Conservation (phyloP, 2,797 vertebrate genomes). For the Hylomyscus alleni region DNA sequence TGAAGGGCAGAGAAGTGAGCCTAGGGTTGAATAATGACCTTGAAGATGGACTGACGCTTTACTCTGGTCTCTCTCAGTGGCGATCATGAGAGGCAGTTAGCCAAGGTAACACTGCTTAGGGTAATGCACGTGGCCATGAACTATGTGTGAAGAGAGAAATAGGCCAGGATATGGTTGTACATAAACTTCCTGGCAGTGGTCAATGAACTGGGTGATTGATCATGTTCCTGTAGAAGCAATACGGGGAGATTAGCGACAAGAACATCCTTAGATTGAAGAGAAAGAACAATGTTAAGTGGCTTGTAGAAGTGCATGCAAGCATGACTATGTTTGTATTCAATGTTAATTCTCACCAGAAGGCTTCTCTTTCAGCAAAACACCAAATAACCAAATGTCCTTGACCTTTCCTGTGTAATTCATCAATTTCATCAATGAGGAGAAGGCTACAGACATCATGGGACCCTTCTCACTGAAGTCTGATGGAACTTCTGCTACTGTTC, state of each 20-base stretch:
- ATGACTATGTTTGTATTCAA: not conserved
- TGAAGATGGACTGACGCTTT: not conserved
- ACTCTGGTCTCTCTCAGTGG: not conserved
- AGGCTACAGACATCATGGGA: not conserved
- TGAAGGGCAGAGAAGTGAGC: not conserved
- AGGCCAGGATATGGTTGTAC: not conserved
- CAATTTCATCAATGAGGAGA: not conserved
- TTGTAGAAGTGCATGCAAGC: not conserved
- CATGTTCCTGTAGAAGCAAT: not conserved
- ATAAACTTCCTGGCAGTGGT: not conserved
- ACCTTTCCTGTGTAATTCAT: not conserved
- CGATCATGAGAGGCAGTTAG: not conserved
- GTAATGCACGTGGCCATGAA: not conserved
- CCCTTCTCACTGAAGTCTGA: not conserved
- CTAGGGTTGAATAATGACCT: not conserved
- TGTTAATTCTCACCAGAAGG: not conserved
- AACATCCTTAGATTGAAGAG: not conserved
- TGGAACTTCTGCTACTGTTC: not conserved
- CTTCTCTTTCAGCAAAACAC: not conserved
- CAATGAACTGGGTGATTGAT: conserved; percentile 39
- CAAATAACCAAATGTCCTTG: not conserved
- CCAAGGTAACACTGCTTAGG: not conserved
- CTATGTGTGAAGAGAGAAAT: not conserved
- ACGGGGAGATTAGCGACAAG: not conserved
- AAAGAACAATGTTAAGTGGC: not conserved